Evolutionary conservation across 2,797 vertebrate genomes (phyloP).

Genomic region (Coregonus sp.): DNA sequence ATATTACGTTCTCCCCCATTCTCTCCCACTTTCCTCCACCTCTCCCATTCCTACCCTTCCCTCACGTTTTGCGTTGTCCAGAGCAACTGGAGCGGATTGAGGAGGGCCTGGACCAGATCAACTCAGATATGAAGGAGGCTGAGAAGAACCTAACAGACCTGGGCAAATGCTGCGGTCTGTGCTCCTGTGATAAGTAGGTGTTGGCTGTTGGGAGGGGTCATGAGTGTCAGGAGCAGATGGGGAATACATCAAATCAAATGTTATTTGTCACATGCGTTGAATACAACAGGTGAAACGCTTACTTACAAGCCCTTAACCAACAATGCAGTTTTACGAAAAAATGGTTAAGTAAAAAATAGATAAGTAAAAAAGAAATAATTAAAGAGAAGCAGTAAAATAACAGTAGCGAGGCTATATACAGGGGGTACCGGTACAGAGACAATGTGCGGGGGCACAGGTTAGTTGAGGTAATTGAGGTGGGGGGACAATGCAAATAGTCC

Average conservation of each 20-base stretch:
- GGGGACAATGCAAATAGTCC: no score
- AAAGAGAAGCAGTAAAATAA: no score
- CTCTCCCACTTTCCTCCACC: background rate
- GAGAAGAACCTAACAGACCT: slow-evolving; percentile 82
- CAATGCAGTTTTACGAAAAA: no score
- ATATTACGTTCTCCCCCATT: background rate
- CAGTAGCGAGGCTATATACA: no score
- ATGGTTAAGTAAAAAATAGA: no score
- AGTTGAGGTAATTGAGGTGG: no score
- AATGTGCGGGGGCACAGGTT: no score
- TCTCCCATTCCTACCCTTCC: background rate
- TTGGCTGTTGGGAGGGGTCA: background rate
- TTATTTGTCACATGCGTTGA: no score
- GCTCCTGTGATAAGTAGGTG: slow-evolving; percentile 75
- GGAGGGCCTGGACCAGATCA: slow-evolving; percentile 79
- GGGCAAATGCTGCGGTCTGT: slow-evolving; percentile 77
- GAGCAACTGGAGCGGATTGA: slow-evolving; percentile 80
- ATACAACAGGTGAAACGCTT: no score
- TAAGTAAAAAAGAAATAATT: no score
- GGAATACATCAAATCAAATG: background rate
- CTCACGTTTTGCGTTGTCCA: slow-evolving; percentile 47
- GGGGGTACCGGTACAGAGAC: no score
- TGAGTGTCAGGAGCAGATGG: background rate
- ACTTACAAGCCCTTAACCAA: no score
- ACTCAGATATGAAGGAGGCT: slow-evolving; percentile 80